Evolutionary conservation across 92 coral and sea anemone species (phyloP), one percentile per base, ranked within the genome.

Genomic region (Epizoanthus fatuus): DNA sequence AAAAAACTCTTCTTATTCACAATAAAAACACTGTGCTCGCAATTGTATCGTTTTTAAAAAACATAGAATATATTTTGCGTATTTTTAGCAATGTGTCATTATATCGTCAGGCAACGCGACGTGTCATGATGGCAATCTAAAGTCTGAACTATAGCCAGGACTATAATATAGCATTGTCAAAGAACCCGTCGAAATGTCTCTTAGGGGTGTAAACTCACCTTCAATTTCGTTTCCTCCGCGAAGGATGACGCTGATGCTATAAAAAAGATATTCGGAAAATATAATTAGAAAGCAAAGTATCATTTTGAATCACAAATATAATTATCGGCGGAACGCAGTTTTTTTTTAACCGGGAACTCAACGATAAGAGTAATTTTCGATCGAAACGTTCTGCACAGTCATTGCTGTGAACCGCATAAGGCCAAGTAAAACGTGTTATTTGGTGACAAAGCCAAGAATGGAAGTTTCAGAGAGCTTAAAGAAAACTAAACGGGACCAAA

Each of bases 211-310:
- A 4, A 20, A 59, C 57, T 77, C 38, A 77, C 69, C 70, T 77
- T 77, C 25, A 59, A 20, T 45, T 77, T 60, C 0, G 71, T 20
- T 77, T 59, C 70, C 47, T 77, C 53, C 2, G 82, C 82, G 7
- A 44, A 60, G 69, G 70, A 77, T 3, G 70, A 40, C 49, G 42
- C 82, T 39, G 57, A 17, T 3, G 20, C 82, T 77, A 62, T 7
- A 59, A 40, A 12, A 60, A 59, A 42, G 53, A 49, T 12, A 77
- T 10, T 59, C 2, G 5, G 9, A 59, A 20, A 14, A 60, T 39
- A 11, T 9, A 49, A 49, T 8, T 8, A 49, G 13, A 49, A 49
- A 49, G 53, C 53, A 49, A 49, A 8, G 2, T 49, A 49, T 49
- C 14, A 49, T 49, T 49, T 49, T 49, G 13, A 49, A 49, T 49